These are phyloP conservation scores for Vidua macroura DNA, from an alignment of 2,113 vertebrate genomes.

Conservation along the genomic window DNA sequence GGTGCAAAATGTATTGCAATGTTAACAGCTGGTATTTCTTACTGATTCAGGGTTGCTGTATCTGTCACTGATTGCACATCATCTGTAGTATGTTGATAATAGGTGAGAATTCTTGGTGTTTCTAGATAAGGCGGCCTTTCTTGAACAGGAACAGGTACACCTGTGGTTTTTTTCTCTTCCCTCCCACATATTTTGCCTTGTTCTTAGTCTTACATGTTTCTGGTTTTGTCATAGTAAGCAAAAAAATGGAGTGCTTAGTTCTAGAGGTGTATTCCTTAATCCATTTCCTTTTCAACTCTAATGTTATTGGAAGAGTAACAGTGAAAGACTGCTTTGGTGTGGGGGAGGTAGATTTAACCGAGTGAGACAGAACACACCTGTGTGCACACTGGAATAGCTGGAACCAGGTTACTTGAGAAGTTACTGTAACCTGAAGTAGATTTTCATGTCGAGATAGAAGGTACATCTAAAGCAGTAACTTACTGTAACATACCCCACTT, in stretches of 20 bases:
- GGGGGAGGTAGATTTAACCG: not conserved
- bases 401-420: not conserved
- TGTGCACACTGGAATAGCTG: not conserved
- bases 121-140: not conserved
- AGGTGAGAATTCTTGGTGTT: not conserved
- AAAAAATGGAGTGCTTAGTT: not conserved
- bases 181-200: not conserved
- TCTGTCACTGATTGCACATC: not conserved
- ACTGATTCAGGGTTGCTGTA: not conserved
- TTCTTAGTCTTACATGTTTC: not conserved
- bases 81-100: not conserved
- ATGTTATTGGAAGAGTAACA: not conserved
- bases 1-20: not conserved
- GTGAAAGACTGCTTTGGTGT: not conserved
- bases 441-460: not conserved
- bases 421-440: not conserved
- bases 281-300: not conserved
- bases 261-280: not conserved
- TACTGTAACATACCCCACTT: not conserved
- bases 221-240: not conserved
- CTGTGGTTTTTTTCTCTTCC: not conserved
- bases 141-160: not conserved
- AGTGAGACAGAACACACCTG: not conserved
- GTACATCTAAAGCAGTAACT: not conserved
- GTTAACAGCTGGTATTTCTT: not conserved